Conservation (phyloP, 2,888 invertebrate species). For the Alloscopus bannaensis region DNA sequence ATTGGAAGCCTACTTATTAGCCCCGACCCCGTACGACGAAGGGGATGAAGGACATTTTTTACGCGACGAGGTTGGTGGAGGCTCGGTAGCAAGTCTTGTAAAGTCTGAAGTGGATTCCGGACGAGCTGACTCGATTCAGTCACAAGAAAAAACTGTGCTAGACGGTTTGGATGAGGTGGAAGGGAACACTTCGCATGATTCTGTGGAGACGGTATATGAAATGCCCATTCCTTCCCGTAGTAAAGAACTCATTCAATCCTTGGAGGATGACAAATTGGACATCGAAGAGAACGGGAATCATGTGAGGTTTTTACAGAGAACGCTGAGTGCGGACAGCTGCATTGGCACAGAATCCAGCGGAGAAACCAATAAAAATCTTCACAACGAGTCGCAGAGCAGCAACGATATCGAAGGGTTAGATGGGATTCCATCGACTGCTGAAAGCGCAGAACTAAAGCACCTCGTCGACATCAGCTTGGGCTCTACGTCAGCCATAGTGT, state of each 20-base stretch:
- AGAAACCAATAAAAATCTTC: constrained; percentile 57
- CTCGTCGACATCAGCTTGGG: constrained; percentile 37
- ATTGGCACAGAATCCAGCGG: constrained; percentile 71
- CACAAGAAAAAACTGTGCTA: constrained; percentile 24
- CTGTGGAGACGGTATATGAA: constrained; percentile 60
- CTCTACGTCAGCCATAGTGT: constrained; percentile 31
- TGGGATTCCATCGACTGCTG: neutral
- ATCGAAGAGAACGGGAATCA: constrained; percentile 9
- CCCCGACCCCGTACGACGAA: constrained; percentile 44
- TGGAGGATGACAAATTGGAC: constrained; percentile 3
- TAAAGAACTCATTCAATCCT: constrained; percentile 8
- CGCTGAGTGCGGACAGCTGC: constrained; percentile 69
- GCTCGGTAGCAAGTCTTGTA: constrained; percentile 11
- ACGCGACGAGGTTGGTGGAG: neutral
- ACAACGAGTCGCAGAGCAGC: constrained; percentile 54
- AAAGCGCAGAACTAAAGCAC: constrained; percentile 23
- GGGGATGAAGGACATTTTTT: constrained; percentile 18
- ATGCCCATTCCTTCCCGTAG: constrained; percentile 29
- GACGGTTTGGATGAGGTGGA: constrained; percentile 37
- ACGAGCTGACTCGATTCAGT: constrained; percentile 55
- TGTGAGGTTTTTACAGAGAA: constrained; percentile 34
- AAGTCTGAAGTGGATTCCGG: constrained; percentile 53
- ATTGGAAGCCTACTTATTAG: constrained; percentile 52
- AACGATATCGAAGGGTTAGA: constrained; percentile 53
- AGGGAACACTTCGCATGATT: constrained; percentile 56